Evolutionary conservation across 2,113 vertebrate species (phyloP).

Genomic region (Thinocorus orbignyianus): DNA sequence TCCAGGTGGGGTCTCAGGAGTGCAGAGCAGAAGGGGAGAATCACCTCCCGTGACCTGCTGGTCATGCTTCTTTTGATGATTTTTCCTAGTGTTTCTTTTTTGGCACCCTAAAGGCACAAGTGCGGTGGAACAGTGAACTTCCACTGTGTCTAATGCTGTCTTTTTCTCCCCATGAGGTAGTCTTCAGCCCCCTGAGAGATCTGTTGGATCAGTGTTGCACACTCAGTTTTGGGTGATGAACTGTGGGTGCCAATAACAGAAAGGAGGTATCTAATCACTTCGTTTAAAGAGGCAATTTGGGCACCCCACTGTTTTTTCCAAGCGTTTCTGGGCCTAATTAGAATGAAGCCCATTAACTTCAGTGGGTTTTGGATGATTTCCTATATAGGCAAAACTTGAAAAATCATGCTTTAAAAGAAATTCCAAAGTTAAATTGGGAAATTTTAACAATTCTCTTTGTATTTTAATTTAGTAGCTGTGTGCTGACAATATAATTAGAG

Average conservation of each 20-base stretch:
- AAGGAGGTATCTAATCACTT: not conserved
- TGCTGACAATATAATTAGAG: conserved; percentile 56
- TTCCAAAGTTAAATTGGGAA: not conserved
- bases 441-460: conserved; percentile 22
- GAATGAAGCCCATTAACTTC: conserved; percentile 17
- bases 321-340: not conserved
- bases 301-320: not conserved
- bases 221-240: not conserved
- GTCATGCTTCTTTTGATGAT: no score
- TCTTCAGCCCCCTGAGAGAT: not conserved
- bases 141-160: not conserved
- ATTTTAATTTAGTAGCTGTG: conserved; percentile 40
- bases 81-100: not conserved
- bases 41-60: no score
- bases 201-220: not conserved
- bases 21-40: no score
- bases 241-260: not conserved
- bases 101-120: not conserved
- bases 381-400: conserved; percentile 30
- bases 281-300: not conserved
- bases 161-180: not conserved
- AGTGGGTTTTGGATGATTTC: conserved; percentile 40
- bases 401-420: conserved; percentile 5
- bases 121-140: not conserved
- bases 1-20: no score